These are phyloP conservation scores for Lathronympha strigana DNA, from an alignment of 2,888 invertebrate genomes.

Conservation along the genomic window DNA sequence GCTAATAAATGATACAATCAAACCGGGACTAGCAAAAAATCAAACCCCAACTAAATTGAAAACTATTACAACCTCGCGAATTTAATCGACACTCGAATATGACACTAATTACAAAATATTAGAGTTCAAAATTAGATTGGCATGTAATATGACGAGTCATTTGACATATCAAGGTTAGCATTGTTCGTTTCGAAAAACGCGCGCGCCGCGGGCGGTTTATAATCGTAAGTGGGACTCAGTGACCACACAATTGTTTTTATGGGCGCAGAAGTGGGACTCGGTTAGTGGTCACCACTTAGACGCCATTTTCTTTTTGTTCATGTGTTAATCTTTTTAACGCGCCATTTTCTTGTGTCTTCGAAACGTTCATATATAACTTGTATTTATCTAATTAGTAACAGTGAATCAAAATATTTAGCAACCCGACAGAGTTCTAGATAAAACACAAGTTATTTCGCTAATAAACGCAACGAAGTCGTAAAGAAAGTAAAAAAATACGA, in stretches of 20 bases:
- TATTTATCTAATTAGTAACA: not conserved
- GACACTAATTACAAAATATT: not conserved
- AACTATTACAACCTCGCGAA: slow-evolving; percentile 29
- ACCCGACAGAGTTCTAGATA: too few species aligned
- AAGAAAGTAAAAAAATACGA: not conserved
- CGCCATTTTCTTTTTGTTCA: not conserved
- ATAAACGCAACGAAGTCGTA: too few species aligned
- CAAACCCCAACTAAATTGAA: slow-evolving; percentile 21
- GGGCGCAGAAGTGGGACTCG: slow-evolving; percentile 23
- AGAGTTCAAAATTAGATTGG: not conserved
- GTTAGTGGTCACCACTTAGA: slow-evolving; percentile 15
- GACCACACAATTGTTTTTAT: slow-evolving; percentile 35
- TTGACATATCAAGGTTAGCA: slow-evolving; percentile 35
- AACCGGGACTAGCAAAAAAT: slow-evolving; percentile 14
- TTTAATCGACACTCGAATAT: slow-evolving; percentile 6
- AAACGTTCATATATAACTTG: not conserved
- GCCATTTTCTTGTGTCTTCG: not conserved
- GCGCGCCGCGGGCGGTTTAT: not conserved
- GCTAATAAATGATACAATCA: slow-evolving; percentile 9
- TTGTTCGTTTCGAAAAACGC: slow-evolving; percentile 17
- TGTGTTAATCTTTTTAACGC: too few species aligned
- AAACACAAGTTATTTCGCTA: too few species aligned
- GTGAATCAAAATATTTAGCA: too few species aligned
- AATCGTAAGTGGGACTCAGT: slow-evolving; percentile 21
- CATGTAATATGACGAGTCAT: slow-evolving; percentile 33